phyloP scores from a whole-genome alignment of 2,888 invertebrate species.

The Allygus modestus region DNA sequence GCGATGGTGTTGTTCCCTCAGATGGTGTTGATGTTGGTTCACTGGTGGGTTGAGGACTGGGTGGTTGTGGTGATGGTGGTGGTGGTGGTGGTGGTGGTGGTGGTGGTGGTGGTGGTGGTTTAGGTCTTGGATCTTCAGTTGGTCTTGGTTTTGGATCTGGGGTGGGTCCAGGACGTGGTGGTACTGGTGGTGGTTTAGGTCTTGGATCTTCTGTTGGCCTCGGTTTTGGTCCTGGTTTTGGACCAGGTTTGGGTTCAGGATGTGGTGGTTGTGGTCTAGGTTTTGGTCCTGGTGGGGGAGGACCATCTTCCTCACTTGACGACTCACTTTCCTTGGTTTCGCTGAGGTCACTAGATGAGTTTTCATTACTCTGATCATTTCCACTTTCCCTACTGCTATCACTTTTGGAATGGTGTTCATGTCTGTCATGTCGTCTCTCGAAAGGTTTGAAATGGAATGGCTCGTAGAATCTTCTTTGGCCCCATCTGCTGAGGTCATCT shows the following conservation, averaged over 20 bases:
- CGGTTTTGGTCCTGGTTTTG: not conserved
- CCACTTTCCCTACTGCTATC: not conserved
- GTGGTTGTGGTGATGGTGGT: not conserved
- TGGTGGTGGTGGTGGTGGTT: conserved; percentile 8
- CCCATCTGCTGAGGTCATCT: too few species aligned
- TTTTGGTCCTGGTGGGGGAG: not conserved
- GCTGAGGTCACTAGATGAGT: not conserved
- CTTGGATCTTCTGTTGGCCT: not conserved
- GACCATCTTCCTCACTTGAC: conserved; percentile 2
- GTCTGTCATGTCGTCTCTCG: not conserved
- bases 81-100: not conserved
- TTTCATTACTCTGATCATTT: not conserved
- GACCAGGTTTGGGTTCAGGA: not conserved
- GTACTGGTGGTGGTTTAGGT: not conserved
- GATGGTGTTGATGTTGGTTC: not conserved
- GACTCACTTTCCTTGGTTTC: conserved; percentile 1
- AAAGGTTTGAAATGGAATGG: not conserved
- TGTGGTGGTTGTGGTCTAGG: not conserved
- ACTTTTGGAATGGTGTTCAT: not conserved
- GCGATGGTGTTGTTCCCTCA: not conserved
- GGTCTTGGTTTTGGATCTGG: not conserved
- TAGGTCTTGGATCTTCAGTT: not conserved
- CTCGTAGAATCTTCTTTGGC: not conserved
- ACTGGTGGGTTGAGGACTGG: not conserved
- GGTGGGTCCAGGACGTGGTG: not conserved